Conservation (phyloP, 1,140 invertebrate genomes). For the Dolichoris vasculosae region DNA sequence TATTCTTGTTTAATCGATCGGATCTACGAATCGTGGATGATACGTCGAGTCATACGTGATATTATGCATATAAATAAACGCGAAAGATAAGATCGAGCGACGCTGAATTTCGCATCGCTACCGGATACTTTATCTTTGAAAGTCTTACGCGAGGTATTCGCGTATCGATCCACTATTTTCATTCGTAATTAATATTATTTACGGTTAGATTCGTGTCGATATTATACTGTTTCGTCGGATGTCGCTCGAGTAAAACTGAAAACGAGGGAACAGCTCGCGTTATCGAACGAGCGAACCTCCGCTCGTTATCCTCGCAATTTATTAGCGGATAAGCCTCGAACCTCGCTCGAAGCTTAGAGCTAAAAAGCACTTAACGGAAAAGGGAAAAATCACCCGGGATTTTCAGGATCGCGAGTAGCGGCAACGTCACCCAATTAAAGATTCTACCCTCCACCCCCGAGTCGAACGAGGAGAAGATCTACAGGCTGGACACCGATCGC, state of each 20-base stretch:
- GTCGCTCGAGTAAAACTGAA: neutral
- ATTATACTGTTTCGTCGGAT: neutral
- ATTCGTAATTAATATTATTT: too few species aligned
- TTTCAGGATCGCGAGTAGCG: constrained; percentile 40
- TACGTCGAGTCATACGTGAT: neutral
- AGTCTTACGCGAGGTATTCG: too few species aligned
- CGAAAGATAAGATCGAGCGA: neutral
- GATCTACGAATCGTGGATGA: neutral
- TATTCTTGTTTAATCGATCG: neutral
- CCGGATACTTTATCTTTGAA: too few species aligned
- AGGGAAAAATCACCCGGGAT: neutral
- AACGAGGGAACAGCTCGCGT: too few species aligned
- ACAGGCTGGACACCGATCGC: constrained; percentile 27
- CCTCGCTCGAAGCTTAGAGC: too few species aligned
- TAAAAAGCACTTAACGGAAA: too few species aligned
- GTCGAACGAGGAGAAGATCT: constrained; percentile 63
- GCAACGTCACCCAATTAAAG: constrained; percentile 48
- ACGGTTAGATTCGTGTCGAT: too few species aligned
- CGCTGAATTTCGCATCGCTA: too few species aligned
- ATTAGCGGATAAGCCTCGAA: neutral
- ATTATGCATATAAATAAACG: neutral
- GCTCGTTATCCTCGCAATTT: neutral
- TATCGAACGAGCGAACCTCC: too few species aligned
- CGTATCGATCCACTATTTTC: too few species aligned
- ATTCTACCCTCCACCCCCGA: neutral